phyloP scores from a whole-genome alignment of 1,140 invertebrate genomes.

The Meteorus sp. region DNA sequence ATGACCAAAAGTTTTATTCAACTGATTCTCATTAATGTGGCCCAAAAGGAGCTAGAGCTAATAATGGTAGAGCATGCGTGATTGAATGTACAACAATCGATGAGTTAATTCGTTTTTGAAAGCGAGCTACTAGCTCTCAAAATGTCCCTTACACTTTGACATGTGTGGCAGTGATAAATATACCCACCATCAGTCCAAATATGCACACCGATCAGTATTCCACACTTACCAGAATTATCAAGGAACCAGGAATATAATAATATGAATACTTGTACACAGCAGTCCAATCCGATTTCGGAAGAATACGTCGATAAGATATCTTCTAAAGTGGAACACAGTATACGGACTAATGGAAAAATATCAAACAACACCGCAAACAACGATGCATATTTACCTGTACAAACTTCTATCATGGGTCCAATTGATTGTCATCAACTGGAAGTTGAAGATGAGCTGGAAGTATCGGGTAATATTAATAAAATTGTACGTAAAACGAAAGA shows the following conservation, averaged over 20 bases:
- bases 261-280: too few relatives aligned
- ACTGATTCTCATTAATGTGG: constrained; percentile 7
- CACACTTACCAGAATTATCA: too few relatives aligned
- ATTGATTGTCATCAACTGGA: constrained; percentile 40
- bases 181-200: too few relatives aligned
- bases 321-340: too few relatives aligned
- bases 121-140: not conserved
- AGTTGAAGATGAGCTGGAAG: constrained; percentile 44
- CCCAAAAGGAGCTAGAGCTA: not conserved
- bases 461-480: constrained; percentile 39
- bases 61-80: constrained; percentile 3
- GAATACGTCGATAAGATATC: too few relatives aligned
- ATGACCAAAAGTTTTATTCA: not conserved
- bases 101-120: not conserved
- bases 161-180: not conserved
- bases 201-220: too few relatives aligned
- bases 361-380: too few relatives aligned
- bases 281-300: too few relatives aligned
- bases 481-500: constrained; percentile 42
- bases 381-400: constrained; percentile 27
- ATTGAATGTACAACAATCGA: constrained; percentile 8
- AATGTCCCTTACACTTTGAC: not conserved
- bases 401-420: constrained; percentile 40
- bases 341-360: too few relatives aligned
- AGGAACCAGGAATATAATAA: too few relatives aligned